Evolutionary conservation across 2,888 invertebrate species (phyloP).

Genomic region (Parnassius glacialis): DNA sequence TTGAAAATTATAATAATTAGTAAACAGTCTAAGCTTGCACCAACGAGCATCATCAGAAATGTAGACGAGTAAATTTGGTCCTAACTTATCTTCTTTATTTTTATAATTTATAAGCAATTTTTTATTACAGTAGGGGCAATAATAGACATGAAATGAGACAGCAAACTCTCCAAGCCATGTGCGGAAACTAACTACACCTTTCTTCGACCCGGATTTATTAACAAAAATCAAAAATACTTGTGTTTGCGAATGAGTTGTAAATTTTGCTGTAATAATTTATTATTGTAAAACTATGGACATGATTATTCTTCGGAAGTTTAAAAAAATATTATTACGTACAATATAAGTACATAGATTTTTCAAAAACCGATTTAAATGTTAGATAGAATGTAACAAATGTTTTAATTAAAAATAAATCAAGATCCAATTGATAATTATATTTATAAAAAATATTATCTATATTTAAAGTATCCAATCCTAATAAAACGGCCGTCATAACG

Average conservation of each 20-base stretch:
- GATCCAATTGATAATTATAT: too few species aligned
- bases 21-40: too few species aligned
- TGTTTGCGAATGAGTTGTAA: conserved; percentile 1
- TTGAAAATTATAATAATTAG: not conserved
- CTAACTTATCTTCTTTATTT: too few species aligned
- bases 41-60: too few species aligned
- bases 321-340: too few species aligned
- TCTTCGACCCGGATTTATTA: conserved; percentile 9
- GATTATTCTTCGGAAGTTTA: too few species aligned
- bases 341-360: not conserved
- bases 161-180: not conserved
- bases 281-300: not conserved
- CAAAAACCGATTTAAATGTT: not conserved
- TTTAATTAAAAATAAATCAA: conserved; percentile 32
- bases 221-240: conserved; percentile 5
- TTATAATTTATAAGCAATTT: too few species aligned
- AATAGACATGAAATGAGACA: not conserved
- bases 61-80: too few species aligned
- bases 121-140: not conserved
- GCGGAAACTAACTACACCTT: not conserved
- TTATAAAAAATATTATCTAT: conserved; percentile 26
- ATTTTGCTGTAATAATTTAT: not conserved
- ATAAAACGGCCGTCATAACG: conserved; percentile 42
- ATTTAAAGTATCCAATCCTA: conserved; percentile 32
- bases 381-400: conserved; percentile 18